Evolutionary conservation across 2,113 vertebrate genomes (phyloP).

Genomic region (Heterotis niloticus): DNA sequence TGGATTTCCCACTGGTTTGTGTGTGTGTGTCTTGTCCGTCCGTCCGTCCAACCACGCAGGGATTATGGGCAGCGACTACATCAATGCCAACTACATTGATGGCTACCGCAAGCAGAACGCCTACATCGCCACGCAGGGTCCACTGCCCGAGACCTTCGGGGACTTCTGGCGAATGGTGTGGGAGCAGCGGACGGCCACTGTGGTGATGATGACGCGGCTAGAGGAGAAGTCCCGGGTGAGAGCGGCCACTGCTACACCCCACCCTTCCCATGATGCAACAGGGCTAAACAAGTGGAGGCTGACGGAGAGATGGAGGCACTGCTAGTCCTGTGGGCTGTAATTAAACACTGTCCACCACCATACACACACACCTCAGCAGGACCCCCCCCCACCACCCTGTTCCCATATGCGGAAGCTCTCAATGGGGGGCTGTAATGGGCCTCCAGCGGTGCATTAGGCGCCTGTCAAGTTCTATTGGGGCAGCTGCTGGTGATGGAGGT

Average conservation of each 20-base stretch:
- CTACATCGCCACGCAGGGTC: conserved; percentile 94
- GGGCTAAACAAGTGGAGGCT: background rate
- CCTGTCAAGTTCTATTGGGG: conserved; percentile 60
- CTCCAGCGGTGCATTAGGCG: conserved; percentile 23
- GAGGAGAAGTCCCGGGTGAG: conserved; percentile 90
- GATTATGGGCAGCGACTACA: conserved; percentile 91
- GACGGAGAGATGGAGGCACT: background rate
- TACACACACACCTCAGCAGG: background rate
- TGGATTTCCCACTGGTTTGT: background rate
- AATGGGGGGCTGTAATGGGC: background rate
- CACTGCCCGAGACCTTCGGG: conserved; percentile 88
- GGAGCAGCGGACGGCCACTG: conserved; percentile 90
- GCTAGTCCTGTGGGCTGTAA: background rate
- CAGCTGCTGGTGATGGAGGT: conserved; percentile 35
- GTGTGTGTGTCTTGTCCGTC: no score
- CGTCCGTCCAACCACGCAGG: no score
- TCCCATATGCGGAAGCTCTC: background rate
- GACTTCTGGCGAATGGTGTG: conserved; percentile 99
- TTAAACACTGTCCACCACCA: conserved; percentile 6
- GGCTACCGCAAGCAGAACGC: conserved; percentile 97
- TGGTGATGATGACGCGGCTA: conserved; percentile 97
- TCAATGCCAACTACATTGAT: conserved; percentile 96
- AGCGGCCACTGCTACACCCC: background rate
- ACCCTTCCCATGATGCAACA: background rate
- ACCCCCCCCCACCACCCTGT: background rate